Evolutionary conservation across 2,113 vertebrate genomes (phyloP), one percentile per base, ranked within the genome.

Genomic region (Poicephalus meyeri): DNA sequence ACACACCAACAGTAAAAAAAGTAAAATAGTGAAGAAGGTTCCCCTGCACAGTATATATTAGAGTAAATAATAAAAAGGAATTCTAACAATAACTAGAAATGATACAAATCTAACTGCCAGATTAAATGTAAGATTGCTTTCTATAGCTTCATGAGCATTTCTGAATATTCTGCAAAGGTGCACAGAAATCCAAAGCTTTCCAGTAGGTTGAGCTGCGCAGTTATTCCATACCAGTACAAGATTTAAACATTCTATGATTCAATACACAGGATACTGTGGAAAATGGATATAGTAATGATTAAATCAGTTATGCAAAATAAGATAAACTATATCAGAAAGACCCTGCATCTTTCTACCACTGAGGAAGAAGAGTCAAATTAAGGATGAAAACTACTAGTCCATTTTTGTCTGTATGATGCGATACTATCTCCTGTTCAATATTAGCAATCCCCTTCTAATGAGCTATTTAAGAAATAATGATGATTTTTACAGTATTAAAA

Each of bases 231-330:
- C 15, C 68, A 47, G 42, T 11, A 60, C 60, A 66, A 56, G 33
- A 73, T 39, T 65, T 66, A 63, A 90, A 46, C 35, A 64, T 83
- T 84, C 50, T 35, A 2, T 33, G 37, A 92, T 60, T 88, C 76
- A 63, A 91, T 63, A 80, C n/a, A 80, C 5, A 39, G 80, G 44
- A 66, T 65, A 71, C 16, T 35, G 37, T 86, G 35, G 76, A 78
- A 88, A 92, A 88, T 29, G 18, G 55, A 78, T 86, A 66, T 2
- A 73, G 60, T 63, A 50, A 42, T 76, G 77, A 80, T 95, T 84
- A 94, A 78, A 88, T 78, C 58, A 55, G 55, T 41, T 82, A 93
- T 66, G 60, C 47, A 88, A 91, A 88, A 83, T 82, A 72, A 91
- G 83, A 74, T 63, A 94, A 88, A 84, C 31, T 58, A 29, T 42